Evolutionary conservation across 1,140 invertebrate species (phyloP).

Genomic region (Antheraea mylitta): DNA sequence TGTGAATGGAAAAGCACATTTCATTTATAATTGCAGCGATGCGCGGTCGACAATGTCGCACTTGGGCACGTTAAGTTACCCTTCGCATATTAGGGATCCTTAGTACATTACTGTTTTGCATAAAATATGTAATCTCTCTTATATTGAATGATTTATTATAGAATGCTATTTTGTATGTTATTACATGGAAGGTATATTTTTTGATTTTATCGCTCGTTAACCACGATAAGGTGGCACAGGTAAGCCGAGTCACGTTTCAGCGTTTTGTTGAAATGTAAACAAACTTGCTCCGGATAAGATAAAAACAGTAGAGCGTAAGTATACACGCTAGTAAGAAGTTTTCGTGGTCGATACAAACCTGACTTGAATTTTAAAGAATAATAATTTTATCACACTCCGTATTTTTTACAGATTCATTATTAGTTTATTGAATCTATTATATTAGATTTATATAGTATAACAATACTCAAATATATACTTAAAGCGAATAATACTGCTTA

Average conservation of each 20-base stretch:
- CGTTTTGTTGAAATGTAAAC: constrained; percentile 73
- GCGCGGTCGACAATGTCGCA: constrained; percentile 65
- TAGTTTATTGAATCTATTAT: too few relatives aligned
- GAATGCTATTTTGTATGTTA: background rate
- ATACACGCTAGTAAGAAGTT: constrained; percentile 20
- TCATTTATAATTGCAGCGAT: constrained; percentile 77
- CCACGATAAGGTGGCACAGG: constrained; percentile 63
- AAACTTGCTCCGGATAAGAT: constrained; percentile 76
- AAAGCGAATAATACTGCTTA: too few relatives aligned
- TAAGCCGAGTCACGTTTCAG: constrained; percentile 67
- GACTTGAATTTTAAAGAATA: constrained; percentile 31
- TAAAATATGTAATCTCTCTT: background rate
- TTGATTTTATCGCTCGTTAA: constrained; percentile 69
- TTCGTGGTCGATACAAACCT: constrained; percentile 12
- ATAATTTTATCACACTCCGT: constrained; percentile 3
- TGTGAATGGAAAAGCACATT: constrained; percentile 77
- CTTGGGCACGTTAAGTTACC: constrained; percentile 48
- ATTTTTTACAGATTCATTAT: background rate
- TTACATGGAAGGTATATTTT: constrained; percentile 24
- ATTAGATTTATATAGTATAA: too few relatives aligned
- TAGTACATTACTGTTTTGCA: background rate
- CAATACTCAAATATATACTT: too few relatives aligned
- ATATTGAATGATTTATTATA: background rate
- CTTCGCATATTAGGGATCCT: constrained; percentile 40
- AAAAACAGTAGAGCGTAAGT: constrained; percentile 50